A percentile compares a stretch with the other conserved stretches of the same genome.
phyloP scores from a whole-genome alignment of 2,888 invertebrate genomes.

The Plagodis pulveraria region DNA sequence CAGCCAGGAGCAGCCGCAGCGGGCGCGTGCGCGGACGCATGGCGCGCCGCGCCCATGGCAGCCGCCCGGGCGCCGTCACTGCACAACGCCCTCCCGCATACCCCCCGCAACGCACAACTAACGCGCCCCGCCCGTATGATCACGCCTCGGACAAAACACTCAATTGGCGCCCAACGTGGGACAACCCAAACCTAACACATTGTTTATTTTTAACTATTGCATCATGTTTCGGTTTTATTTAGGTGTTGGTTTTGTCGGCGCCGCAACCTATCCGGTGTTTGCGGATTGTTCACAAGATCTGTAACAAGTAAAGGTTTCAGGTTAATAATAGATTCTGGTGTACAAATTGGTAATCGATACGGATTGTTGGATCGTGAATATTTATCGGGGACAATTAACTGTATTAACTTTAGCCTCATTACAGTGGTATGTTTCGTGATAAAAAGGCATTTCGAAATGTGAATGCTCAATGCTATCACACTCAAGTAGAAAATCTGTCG shows the following conservation, averaged over 20 bases:
- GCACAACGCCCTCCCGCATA: conserved; percentile 67
- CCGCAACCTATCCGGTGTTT: conserved; percentile 62
- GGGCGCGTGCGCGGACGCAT: conserved; percentile 81
- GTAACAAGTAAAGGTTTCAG: conserved; percentile 69
- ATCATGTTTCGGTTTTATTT: conserved; percentile 45
- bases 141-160: conserved; percentile 34
- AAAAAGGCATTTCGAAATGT: too few species aligned
- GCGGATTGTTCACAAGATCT: conserved; percentile 66
- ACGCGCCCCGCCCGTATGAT: conserved; percentile 8
- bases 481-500: too few species aligned
- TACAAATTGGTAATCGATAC: conserved; percentile 53
- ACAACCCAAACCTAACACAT: conserved; percentile 39
- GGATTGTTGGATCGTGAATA: conserved; percentile 22
- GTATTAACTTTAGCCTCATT: neutral
- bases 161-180: conserved; percentile 40
- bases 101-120: conserved; percentile 51
- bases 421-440: too few species aligned
- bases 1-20: conserved; percentile 82
- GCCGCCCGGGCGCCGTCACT: conserved; percentile 82
- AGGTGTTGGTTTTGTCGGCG: conserved; percentile 54
- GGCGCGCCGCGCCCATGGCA: conserved; percentile 84
- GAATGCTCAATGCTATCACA: too few species aligned
- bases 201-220: conserved; percentile 47
- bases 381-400: neutral
- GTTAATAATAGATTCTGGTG: conserved; percentile 59